A percentile compares a stretch with the other conserved stretches of the same genome.
phyloP scores from a whole-genome alignment of 2,113 vertebrate genomes.

The Anolis sagrei region DNA sequence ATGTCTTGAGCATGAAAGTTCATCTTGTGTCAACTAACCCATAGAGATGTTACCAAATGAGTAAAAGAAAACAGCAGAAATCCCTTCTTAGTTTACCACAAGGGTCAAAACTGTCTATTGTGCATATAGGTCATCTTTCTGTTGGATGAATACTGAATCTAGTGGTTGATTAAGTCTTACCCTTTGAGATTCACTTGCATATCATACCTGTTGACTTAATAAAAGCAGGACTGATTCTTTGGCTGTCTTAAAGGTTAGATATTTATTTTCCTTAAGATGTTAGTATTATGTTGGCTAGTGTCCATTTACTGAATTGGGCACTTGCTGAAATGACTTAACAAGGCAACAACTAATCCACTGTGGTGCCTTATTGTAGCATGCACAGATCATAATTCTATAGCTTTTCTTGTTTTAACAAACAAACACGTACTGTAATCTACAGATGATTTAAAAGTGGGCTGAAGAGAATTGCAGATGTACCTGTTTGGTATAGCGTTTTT shows the following conservation, averaged over 20 bases:
- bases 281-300: neutral
- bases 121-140: constrained; percentile 12
- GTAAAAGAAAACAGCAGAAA: neutral
- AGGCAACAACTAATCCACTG: neutral
- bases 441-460: neutral
- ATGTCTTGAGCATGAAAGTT: constrained; percentile 48
- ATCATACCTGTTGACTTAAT: constrained; percentile 29
- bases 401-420: neutral
- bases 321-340: neutral
- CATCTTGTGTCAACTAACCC: neutral
- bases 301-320: neutral
- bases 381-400: neutral
- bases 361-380: neutral
- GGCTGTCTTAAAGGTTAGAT: neutral
- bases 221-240: constrained; percentile 47
- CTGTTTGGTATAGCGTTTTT: neutral
- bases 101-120: constrained; percentile 2
- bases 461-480: neutral
- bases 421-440: neutral
- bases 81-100: neutral
- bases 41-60: constrained; percentile 25
- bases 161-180: constrained; percentile 30
- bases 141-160: constrained; percentile 11
- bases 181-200: neutral
- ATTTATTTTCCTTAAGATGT: accelerated